These are phyloP conservation scores for Numenius phaeopus DNA, from an alignment of 2,797 vertebrate genomes.

Conservation along the genomic window DNA sequence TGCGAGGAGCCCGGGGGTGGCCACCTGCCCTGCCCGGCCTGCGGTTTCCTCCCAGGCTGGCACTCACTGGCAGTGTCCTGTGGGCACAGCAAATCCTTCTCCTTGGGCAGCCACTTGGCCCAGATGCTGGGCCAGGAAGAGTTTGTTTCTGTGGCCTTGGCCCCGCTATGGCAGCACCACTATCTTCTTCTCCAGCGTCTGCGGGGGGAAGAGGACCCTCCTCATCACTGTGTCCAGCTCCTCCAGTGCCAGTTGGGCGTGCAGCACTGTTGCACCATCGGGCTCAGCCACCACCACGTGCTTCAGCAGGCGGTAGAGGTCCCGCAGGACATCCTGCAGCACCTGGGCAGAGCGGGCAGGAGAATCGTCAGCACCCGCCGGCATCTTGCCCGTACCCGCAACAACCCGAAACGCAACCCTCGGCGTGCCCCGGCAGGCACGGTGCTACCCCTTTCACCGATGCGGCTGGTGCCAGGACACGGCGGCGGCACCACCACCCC, in stretches of 20 bases:
- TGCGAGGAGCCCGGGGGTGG: rapidly evolving
- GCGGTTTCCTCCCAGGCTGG: rapidly evolving
- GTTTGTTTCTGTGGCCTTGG: not conserved
- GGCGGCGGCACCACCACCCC: rapidly evolving
- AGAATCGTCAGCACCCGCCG: rapidly evolving
- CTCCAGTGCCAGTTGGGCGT: slow-evolving; percentile 92
- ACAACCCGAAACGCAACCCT: not conserved
- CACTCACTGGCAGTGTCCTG: rapidly evolving
- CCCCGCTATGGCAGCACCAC: slow-evolving; percentile 84
- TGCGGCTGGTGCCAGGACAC: rapidly evolving
- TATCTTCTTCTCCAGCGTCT: slow-evolving; percentile 92
- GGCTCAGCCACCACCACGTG: slow-evolving; percentile 83
- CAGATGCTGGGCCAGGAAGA: rapidly evolving
- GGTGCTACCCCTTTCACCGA: not conserved
- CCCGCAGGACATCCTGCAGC: slow-evolving; percentile 88
- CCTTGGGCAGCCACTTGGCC: rapidly evolving
- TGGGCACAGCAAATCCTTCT: not conserved
- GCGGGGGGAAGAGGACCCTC: slow-evolving; percentile 87
- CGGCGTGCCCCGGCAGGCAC: rapidly evolving
- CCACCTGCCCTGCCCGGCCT: rapidly evolving
- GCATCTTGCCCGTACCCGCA: rapidly evolving
- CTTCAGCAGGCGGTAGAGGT: slow-evolving; percentile 93
- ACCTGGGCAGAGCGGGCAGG: slow-evolving; percentile 79
- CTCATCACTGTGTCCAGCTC: slow-evolving; percentile 89
- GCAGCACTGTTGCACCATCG: slow-evolving; percentile 84